Conservation (phyloP, 2,797 vertebrate genomes). For the Rhinoraja longicauda region DNA sequence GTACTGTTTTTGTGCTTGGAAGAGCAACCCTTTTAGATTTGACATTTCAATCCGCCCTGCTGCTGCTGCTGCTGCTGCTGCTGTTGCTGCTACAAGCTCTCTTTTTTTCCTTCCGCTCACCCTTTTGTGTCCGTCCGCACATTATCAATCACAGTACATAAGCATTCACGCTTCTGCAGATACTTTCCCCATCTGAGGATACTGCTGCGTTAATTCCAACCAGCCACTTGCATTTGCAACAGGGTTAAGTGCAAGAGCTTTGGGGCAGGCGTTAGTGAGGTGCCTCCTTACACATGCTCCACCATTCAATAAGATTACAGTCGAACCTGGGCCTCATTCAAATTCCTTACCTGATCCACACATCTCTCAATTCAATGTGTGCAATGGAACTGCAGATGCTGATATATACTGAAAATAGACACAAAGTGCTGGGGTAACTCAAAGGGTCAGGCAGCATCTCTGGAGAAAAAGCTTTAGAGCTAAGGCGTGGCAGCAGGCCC, state of each 20-base stretch:
- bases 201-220: background rate
- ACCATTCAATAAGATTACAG: too few relatives aligned
- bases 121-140: background rate
- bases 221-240: background rate
- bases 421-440: too few relatives aligned
- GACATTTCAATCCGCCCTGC: constrained; percentile 12
- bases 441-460: too few relatives aligned
- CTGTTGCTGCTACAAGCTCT: background rate
- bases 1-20: constrained; percentile 25
- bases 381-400: too few relatives aligned
- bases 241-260: background rate
- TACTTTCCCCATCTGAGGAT: background rate
- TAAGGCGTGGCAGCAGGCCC: too few relatives aligned
- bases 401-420: too few relatives aligned
- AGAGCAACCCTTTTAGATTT: constrained; percentile 22
- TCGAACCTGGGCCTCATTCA: too few relatives aligned
- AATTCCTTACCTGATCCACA: too few relatives aligned
- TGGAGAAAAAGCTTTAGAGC: too few relatives aligned
- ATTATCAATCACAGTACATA: background rate
- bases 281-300: too few relatives aligned
- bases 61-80: background rate
- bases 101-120: background rate
- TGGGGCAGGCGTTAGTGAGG: too few relatives aligned
- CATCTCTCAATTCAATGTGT: too few relatives aligned
- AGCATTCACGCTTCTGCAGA: background rate